These are phyloP conservation scores for Atlantisia rogersi DNA, from an alignment of 2,113 vertebrate genomes.

Conservation along the genomic window DNA sequence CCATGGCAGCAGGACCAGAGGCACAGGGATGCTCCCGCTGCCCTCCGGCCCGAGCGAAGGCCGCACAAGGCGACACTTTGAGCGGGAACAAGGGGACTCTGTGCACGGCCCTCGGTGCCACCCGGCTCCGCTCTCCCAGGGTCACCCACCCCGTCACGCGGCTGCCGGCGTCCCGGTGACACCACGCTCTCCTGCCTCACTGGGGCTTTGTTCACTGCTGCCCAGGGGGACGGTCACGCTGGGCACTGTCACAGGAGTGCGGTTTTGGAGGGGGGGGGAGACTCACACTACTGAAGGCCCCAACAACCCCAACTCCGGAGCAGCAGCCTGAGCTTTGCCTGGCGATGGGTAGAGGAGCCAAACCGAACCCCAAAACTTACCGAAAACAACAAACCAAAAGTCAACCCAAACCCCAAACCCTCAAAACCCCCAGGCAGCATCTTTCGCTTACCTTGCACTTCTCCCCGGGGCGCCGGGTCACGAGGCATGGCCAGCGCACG, in stretches of 20 bases:
- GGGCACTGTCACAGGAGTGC: neutral
- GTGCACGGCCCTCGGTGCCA: neutral
- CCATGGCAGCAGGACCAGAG: rapidly evolving
- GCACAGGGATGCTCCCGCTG: neutral
- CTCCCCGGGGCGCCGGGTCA: neutral
- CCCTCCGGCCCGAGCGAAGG: neutral
- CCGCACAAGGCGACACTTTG: constrained; percentile 17
- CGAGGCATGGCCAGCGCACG: neutral
- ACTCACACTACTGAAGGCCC: rapidly evolving
- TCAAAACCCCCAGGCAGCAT: neutral
- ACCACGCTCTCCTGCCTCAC: neutral
- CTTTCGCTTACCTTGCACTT: neutral
- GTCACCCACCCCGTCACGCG: constrained; percentile 2
- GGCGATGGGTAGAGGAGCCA: neutral
- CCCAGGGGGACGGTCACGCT: rapidly evolving
- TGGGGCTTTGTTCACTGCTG: neutral
- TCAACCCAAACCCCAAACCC: too few relatives aligned
- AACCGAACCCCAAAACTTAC: rapidly evolving
- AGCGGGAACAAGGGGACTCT: constrained; percentile 39
- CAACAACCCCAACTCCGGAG: neutral
- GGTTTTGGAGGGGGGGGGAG: neutral
- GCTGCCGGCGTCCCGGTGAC: neutral
- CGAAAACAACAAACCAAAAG: neutral
- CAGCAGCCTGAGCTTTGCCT: neutral
- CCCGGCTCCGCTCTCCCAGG: neutral